Percentiles rank a stretch among this genome's conserved stretches.
Conservation (phyloP, 2,888 invertebrate genomes). For the Tenthredo livida region DNA sequence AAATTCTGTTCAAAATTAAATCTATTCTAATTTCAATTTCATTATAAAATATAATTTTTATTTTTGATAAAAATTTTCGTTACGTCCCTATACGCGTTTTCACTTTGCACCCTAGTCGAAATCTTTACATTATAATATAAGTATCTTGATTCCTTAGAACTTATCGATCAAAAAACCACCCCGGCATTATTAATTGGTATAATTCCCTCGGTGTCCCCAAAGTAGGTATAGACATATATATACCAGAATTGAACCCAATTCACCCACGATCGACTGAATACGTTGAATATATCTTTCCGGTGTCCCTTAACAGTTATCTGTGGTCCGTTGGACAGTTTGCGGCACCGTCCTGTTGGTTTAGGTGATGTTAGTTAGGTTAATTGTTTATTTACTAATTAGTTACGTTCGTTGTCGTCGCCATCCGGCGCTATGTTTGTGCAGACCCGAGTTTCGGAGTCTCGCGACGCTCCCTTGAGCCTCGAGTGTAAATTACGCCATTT, state of each 20-base stretch:
- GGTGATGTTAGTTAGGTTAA: constrained; percentile 61
- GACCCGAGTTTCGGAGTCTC: neutral
- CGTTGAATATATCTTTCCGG: constrained; percentile 14
- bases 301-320: constrained; percentile 33
- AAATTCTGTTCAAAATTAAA: too few relatives aligned
- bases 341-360: constrained; percentile 59
- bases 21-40: too few relatives aligned
- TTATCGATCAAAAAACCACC: neutral
- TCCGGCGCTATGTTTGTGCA: constrained; percentile 37
- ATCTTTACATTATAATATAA: too few relatives aligned
- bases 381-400: constrained; percentile 63
- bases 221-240: neutral
- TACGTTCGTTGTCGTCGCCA: constrained; percentile 23
- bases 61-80: too few relatives aligned
- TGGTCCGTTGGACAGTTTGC: constrained; percentile 55
- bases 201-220: neutral
- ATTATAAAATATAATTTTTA: too few relatives aligned
- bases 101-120: too few relatives aligned
- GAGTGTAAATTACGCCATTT: constrained; percentile 36
- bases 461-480: neutral
- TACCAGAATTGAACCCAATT: neutral
- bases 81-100: too few relatives aligned
- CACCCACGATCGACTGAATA: constrained; percentile 5
- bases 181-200: neutral
- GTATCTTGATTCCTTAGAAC: neutral